A percentile compares a stretch with the other conserved stretches of the same genome.
These are phyloP conservation scores for Euplexia lucipara DNA, from an alignment of 2,888 invertebrate species.

Conservation along the genomic window DNA sequence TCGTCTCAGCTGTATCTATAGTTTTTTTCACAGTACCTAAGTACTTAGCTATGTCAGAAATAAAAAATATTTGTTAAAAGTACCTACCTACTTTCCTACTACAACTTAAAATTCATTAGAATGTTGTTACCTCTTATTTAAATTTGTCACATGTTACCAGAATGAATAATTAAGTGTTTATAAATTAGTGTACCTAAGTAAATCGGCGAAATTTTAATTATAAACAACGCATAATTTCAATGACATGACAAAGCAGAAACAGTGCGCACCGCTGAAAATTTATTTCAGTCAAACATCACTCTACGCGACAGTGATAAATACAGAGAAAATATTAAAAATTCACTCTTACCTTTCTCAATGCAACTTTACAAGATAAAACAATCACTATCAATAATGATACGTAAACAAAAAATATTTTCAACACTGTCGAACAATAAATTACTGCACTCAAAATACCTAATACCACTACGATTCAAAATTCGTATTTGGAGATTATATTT, in stretches of 20 bases:
- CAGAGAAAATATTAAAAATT: conserved; percentile 24
- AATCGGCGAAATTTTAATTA: conserved; percentile 19
- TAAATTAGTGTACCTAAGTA: not conserved
- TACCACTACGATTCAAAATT: conserved; percentile 68
- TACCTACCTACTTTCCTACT: no score
- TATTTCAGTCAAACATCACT: not conserved
- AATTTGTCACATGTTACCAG: not conserved
- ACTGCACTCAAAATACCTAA: conserved; percentile 71
- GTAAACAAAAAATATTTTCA: conserved; percentile 56
- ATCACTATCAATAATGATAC: conserved; percentile 60
- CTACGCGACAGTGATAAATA: not conserved
- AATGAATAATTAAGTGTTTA: conserved; percentile 6
- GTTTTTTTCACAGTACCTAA: no score
- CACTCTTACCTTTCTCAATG: conserved; percentile 69
- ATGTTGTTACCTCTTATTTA: not conserved
- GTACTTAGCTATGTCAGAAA: no score
- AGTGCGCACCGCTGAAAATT: conserved; percentile 5
- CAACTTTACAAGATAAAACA: conserved; percentile 54
- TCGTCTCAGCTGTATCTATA: no score
- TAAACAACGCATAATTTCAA: conserved; percentile 28
- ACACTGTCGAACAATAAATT: conserved; percentile 53
- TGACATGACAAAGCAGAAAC: conserved; percentile 49
- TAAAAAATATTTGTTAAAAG: no score
- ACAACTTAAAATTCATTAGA: not conserved
- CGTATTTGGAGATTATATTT: conserved; percentile 63